Percentiles rank a stretch among this genome's conserved stretches.
These are phyloP conservation scores for Sinocyclocheilus grahami DNA, from an alignment of 2,113 vertebrate genomes.

Conservation along the genomic window DNA sequence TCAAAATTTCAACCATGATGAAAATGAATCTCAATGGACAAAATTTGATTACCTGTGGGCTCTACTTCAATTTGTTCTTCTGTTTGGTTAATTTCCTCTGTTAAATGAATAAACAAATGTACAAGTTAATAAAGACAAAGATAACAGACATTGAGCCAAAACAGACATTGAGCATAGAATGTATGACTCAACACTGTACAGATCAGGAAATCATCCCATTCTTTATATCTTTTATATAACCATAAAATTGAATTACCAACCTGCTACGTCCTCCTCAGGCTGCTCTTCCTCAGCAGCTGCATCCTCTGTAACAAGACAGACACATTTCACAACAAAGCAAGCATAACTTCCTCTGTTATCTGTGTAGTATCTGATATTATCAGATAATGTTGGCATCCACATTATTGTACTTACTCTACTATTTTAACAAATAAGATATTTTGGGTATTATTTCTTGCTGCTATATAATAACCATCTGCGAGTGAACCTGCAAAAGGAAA, in stretches of 20 bases:
- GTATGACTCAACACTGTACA: neutral
- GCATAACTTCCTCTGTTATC: neutral
- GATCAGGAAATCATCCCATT: neutral
- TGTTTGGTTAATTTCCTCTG: slow-evolving; percentile 54
- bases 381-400: neutral
- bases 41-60: slow-evolving; percentile 72
- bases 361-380: neutral
- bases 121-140: neutral
- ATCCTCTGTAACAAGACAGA: slow-evolving; percentile 38
- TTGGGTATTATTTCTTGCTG: neutral
- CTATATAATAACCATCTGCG: neutral
- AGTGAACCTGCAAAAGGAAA: neutral
- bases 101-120: slow-evolving; percentile 5
- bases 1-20: neutral
- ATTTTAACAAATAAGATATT: neutral
- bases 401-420: neutral
- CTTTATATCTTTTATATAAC: neutral
- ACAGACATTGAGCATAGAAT: neutral
- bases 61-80: slow-evolving; percentile 69
- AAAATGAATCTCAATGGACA: neutral
- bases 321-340: neutral
- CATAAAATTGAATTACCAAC: slow-evolving; percentile 25
- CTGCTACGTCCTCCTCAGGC: slow-evolving; percentile 36
- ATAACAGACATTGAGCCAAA: neutral
- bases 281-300: slow-evolving; percentile 39